These are phyloP conservation scores for Alligator sinensis DNA, from an alignment of 2,113 vertebrate genomes.

Conservation along the genomic window DNA sequence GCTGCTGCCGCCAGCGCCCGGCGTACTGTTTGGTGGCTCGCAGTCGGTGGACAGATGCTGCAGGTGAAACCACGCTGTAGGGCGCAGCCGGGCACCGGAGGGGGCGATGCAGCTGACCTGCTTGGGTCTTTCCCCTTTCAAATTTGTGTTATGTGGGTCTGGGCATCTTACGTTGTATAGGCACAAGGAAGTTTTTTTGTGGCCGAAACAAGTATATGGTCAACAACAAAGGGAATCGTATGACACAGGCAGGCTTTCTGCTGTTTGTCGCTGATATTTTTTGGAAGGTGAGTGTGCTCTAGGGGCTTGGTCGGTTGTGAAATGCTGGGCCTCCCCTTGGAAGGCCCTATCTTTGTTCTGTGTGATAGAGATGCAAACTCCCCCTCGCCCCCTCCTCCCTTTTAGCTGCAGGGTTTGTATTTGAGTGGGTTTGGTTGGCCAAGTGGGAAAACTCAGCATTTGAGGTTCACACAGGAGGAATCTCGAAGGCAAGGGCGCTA, in stretches of 20 bases:
- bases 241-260: neutral
- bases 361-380: neutral
- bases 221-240: accelerated
- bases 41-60: neutral
- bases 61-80: conserved; percentile 29
- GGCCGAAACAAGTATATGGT: conserved; percentile 1
- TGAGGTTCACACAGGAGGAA: conserved; percentile 64
- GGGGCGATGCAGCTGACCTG: neutral
- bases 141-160: neutral
- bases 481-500: conserved; percentile 55
- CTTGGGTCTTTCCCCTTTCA: neutral
- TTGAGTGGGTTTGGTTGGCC: neutral
- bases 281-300: neutral
- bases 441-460: conserved; percentile 63
- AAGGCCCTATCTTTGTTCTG: conserved; percentile 11
- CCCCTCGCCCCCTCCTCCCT: no score
- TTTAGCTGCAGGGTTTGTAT: neutral
- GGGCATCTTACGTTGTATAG: neutral
- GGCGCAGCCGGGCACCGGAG: neutral
- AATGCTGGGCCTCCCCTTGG: neutral
- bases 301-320: neutral
- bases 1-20: neutral
- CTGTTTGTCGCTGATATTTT: conserved; percentile 37
- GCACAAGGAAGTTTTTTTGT: neutral
- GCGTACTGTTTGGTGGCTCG: neutral